Evolutionary conservation across 2,888 invertebrate genomes (phyloP), one percentile per base, ranked within the genome.

Genomic region (Ormyrus pomaceus): DNA sequence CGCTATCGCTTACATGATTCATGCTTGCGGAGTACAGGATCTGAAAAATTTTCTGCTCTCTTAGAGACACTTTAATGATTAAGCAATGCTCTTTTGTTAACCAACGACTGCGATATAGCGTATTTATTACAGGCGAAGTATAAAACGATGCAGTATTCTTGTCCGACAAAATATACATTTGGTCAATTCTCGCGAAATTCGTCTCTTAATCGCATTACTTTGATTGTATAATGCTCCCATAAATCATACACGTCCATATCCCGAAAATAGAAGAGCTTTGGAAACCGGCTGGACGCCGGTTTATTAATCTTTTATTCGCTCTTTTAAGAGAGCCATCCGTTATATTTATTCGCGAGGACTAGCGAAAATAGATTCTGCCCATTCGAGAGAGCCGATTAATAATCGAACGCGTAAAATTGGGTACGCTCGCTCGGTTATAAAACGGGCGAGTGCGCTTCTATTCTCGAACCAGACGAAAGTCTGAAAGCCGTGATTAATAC

Each of bases 401-500:
- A 68, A 59, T 46, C 2, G 5, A 72, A 46, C 51, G 8, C 6
- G n/a, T 13, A 6, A 68, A 76, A 68, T 61, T 51, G 58, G 10
- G n/a, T 48, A 55, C 46, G 11, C 55, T 10, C n/a, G 5, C 48
- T 53, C 10, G 19, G 19, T 53, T 71, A 58, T 19, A 59, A 70
- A 70, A 70, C 51, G n/a, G 11, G 61, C 48, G 45, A 19, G 7
- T 46, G 34, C 5, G 5, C 0, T 69, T 50, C 51, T 77, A 77
- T 77, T 70, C n/a, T 48, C 34, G 46, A 64, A 8, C 58, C 71
- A 77, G 77, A 77, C 56, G 65, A 71, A 70, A 71, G 71, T 77
- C 77, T 77, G 51, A 65, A 70, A 58, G 70, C 56, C 58, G 9
- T 45, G 19, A 13, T 71, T 13, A 77, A 65, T 65, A 51, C 58